Evolutionary conservation across 1,140 invertebrate species (phyloP).

Genomic region (Aradophagus sp.): DNA sequence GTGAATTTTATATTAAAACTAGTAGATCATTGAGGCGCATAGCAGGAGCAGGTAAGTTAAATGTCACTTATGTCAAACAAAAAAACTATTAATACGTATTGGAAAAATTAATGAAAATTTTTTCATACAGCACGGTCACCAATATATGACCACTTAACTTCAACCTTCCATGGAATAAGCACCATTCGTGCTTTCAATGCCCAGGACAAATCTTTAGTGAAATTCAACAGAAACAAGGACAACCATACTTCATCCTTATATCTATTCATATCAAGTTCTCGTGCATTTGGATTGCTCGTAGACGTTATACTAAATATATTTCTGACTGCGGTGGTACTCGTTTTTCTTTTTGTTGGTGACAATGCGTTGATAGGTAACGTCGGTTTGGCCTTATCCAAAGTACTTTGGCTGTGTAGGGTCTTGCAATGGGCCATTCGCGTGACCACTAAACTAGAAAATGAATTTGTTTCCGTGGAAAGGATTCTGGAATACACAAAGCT

Average conservation of each 20-base stretch:
- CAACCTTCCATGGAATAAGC: conserved; percentile 89
- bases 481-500: conserved; percentile 85
- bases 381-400: too few relatives aligned
- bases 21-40: too few relatives aligned
- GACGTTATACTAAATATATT: too few relatives aligned
- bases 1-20: too few relatives aligned
- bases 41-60: too few relatives aligned
- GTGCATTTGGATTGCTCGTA: conserved; percentile 82
- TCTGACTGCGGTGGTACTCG: too few relatives aligned
- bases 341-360: too few relatives aligned
- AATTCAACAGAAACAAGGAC: conserved; percentile 83
- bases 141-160: conserved; percentile 91
- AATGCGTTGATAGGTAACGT: too few relatives aligned
- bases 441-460: conserved; percentile 81
- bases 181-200: conserved; percentile 91
- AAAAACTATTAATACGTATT: too few relatives aligned
- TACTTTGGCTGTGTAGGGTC: too few relatives aligned
- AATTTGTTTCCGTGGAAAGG: conserved; percentile 87
- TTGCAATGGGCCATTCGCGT: conserved; percentile 88
- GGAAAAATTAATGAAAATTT: conserved; percentile 12
- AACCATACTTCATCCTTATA: conserved; percentile 81
- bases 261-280: conserved; percentile 80
- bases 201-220: conserved; percentile 84
- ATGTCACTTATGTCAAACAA: too few relatives aligned
- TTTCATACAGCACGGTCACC: conserved; percentile 81